phyloP scores from a whole-genome alignment of 2,888 invertebrate genomes.

The Aphrophora alni region DNA sequence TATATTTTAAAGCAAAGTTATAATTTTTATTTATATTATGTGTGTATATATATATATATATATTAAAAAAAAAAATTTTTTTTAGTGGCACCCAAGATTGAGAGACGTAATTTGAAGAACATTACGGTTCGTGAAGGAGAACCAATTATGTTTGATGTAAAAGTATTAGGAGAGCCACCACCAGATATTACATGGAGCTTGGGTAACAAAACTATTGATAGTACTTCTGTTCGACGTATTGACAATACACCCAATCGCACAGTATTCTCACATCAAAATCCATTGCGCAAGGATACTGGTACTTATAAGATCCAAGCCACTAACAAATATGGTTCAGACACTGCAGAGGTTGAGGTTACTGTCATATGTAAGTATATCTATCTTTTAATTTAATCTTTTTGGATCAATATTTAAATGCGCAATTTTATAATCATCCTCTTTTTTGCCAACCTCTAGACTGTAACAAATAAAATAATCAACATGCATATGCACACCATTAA shows the following conservation, averaged over 20 bases:
- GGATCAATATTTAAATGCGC: not conserved
- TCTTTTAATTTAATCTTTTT: not conserved
- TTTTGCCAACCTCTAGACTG: not conserved
- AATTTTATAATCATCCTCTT: not conserved
- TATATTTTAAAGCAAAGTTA: too few relatives aligned
- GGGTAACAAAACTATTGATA: slow-evolving; percentile 76
- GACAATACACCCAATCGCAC: slow-evolving; percentile 86
- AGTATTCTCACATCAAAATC: slow-evolving; percentile 85
- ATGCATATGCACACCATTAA: too few relatives aligned
- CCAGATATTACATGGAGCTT: slow-evolving; percentile 89
- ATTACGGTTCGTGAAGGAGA: slow-evolving; percentile 92
- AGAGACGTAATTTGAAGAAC: slow-evolving; percentile 84
- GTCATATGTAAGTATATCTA: slow-evolving; percentile 76
- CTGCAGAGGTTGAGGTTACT: slow-evolving; percentile 88
- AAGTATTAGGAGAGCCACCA: slow-evolving; percentile 89
- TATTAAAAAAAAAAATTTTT: too few relatives aligned
- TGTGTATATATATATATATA: too few relatives aligned
- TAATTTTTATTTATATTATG: too few relatives aligned
- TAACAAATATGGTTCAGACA: slow-evolving; percentile 88
- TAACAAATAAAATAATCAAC: not conserved
- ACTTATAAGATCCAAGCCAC: slow-evolving; percentile 86
- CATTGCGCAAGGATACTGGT: slow-evolving; percentile 87
- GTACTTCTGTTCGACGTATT: slow-evolving; percentile 68
- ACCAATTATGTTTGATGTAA: slow-evolving; percentile 86
- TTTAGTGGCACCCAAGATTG: slow-evolving; percentile 95